A percentile compares a stretch with the other conserved stretches of the same genome.
Evolutionary conservation across 2,797 vertebrate species (phyloP).

Genomic region (Malurus leucopterus): DNA sequence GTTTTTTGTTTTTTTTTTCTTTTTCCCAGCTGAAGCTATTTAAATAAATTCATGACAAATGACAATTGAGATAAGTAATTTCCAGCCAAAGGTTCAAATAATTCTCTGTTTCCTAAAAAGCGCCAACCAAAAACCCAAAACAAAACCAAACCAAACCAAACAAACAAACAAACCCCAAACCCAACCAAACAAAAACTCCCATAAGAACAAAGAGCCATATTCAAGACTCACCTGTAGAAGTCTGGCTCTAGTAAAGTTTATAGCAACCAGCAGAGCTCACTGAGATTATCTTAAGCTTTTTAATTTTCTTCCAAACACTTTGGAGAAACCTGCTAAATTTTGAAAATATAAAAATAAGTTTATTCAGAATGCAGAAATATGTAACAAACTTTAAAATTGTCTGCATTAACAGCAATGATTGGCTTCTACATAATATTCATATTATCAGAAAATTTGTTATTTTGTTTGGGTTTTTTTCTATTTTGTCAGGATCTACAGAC

Average conservation of each 20-base stretch:
- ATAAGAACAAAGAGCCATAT: background rate
- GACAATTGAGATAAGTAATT: background rate
- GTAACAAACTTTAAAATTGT: background rate
- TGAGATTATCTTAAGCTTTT: background rate
- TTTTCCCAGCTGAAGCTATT: background rate
- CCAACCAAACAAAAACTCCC: rapidly evolving
- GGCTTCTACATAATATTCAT: background rate
- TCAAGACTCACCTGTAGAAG: background rate
- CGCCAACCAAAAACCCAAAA: background rate
- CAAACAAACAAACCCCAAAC: background rate
- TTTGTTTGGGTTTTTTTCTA: background rate
- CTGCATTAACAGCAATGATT: background rate
- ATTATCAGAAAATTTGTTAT: background rate
- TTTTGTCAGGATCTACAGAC: background rate
- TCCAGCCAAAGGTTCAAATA: background rate
- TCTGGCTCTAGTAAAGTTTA: background rate
- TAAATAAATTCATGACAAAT: background rate
- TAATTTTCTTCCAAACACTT: background rate
- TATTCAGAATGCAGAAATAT: background rate
- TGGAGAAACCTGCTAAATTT: background rate
- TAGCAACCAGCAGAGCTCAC: background rate
- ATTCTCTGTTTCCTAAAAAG: background rate
- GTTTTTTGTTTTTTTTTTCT: too few species aligned
- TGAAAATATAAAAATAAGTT: background rate
- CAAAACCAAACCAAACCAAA: background rate